Base-by-base conservation (phyloP, 2,113 vertebrate species). In the Tapirus terrestris region DNA sequence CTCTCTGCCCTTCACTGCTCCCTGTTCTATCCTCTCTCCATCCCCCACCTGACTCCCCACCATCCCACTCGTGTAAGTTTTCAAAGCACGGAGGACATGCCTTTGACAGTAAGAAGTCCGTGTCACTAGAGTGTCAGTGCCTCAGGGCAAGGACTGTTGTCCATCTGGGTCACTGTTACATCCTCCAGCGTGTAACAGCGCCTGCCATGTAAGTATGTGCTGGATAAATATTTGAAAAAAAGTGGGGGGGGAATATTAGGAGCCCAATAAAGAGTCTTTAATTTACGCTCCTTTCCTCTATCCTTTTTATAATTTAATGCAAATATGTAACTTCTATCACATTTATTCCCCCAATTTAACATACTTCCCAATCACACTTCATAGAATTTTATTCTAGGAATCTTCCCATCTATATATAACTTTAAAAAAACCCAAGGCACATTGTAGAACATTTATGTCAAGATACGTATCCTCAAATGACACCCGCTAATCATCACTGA, bases 361-460 rank as follows among this genome's bases (percentile, higher is more conserved):
- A 84, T 58, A 81, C 13, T 83, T 95, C 10, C 3, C 39, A 67
- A 67, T 43, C 6, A 20, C 21, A 77, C 17, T 61, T 20, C 1
- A 58, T 60, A 88, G 39, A 68, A 84, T 80, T 94, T 87, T 92
- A 92, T 94, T 88, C n/a, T 89, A 92, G 33, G 3, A 3, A 83
- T 83, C n/a, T 94, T 95, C 43, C 17, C 23, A 56, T 31, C 61
- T 83, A 89, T 45, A 43, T 80, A 27, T 31, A 16, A 82, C 29
- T 43, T 56, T 63, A 51, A 56, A 82, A 73, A 79, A 96, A 81
- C 25, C 4, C 13, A 60, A 48, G 79, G 8, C 25, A 82, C 48
- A 1, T 31, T 68, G n/a, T 77, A 93, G 31, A 97, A 91, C n/a
- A 97, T 72, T 77, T 89, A 60, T 73, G 33, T 77, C 77, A 96